Evolutionary conservation across 2,113 vertebrate species (phyloP), one percentile per base, ranked within the genome.

Genomic region (Zosterops pallidus): DNA sequence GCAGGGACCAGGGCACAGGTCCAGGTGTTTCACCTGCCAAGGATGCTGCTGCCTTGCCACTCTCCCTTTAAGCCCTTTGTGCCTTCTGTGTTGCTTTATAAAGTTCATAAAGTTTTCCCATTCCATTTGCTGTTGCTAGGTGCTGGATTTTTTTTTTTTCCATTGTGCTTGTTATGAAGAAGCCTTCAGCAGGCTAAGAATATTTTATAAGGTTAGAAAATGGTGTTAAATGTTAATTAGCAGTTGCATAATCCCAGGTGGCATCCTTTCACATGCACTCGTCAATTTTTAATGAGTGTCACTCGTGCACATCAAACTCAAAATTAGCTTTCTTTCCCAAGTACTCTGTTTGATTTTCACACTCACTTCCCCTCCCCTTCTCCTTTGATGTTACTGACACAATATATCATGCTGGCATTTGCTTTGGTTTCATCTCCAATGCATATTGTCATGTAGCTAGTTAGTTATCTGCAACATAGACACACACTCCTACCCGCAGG

Each of bases 151-250:
- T 84, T 78, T 62, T 62, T 62, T 62, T 62, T 62, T 37, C 5
- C 83, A 62, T 86, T 52, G 92, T 92, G 94, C 86, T 95, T 97
- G 96, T 97, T 97, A 91, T 18, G 83, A 97, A 94, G 93, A 85
- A 96, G 95, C 95, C 96, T 96, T 95, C 95, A 96, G 85, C 95
- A 76, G 89, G 92, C 79, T 95, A 92, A 96, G 97, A 96, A 96
- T 97, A 97, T 97, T 97, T 97, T 96, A 96, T 96, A 83, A 93
- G 95, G 94, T 97, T 98, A 97, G 97, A 95, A 98, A 98, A 97
- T 96, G 93, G 95, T 97, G 96, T 95, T 98, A 97, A 98, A 97
- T 97, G 96, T 98, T 98, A 98, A 98, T 98, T 98, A 98, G 97
- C 97, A 97, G 97, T 98, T 98, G 97, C 96, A 97, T 97, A 98